These are phyloP conservation scores for Melinopterus prodromus DNA, from an alignment of 2,888 invertebrate genomes.

Conservation along the genomic window DNA sequence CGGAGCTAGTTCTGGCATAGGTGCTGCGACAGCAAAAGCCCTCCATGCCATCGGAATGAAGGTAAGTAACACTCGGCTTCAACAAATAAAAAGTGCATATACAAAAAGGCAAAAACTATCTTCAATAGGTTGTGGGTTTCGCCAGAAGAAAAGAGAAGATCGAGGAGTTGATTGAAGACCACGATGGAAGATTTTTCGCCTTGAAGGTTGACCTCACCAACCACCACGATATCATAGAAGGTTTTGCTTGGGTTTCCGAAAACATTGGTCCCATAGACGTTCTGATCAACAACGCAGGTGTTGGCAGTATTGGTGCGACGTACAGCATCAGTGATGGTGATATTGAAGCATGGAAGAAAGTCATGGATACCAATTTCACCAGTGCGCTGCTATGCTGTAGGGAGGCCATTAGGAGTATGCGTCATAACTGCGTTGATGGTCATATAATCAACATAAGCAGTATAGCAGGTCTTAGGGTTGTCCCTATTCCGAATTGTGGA, in stretches of 20 bases:
- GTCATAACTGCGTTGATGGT: constrained; percentile 41
- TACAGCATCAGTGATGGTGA: constrained; percentile 39
- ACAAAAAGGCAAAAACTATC: no score
- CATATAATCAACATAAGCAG: constrained; percentile 46
- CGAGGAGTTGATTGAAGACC: no score
- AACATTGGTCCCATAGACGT: constrained; percentile 45
- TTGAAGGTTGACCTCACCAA: no score
- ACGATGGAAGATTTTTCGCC: no score
- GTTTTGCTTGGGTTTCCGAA: constrained; percentile 41
- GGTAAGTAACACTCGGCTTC: no score
- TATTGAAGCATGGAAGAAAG: constrained; percentile 38
- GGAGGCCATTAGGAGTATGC: constrained; percentile 44
- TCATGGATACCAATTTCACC: constrained; percentile 41
- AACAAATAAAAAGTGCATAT: no score
- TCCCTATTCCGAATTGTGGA: constrained; percentile 36
- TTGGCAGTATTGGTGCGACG: constrained; percentile 20
- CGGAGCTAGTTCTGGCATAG: no score
- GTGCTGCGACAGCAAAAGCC: no score
- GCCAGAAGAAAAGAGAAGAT: no score
- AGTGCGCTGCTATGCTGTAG: constrained; percentile 39
- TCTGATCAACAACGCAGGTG: constrained; percentile 46
- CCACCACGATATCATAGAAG: constrained; percentile 22
- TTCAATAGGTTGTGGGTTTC: no score
- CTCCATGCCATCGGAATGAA: no score
- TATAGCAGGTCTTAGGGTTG: constrained; percentile 40